Percentiles rank a stretch among this genome's conserved stretches.
Evolutionary conservation across 2,113 vertebrate genomes (phyloP).

Genomic region (Oplegnathus fasciatus): DNA sequence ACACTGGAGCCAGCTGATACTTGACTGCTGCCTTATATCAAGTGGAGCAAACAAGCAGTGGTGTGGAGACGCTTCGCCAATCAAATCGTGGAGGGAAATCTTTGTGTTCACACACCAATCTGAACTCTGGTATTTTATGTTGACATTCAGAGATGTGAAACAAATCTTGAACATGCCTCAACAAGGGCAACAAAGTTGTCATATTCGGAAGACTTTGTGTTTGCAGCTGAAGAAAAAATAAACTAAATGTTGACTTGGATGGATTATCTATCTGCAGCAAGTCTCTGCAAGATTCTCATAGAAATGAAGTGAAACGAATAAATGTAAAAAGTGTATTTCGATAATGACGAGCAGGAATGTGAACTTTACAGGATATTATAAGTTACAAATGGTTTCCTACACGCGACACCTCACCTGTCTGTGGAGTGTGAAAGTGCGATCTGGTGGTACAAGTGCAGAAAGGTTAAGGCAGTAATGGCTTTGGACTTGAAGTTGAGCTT

Average conservation of each 20-base stretch:
- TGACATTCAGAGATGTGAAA: not conserved
- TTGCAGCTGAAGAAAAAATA: not conserved
- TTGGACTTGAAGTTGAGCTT: slow-evolving; percentile 96
- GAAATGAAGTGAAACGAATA: not conserved
- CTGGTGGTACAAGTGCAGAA: slow-evolving; percentile 95
- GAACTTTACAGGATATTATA: too few relatives aligned
- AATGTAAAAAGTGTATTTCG: not conserved
- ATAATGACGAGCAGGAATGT: not conserved
- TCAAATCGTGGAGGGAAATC: not conserved
- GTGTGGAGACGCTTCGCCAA: not conserved
- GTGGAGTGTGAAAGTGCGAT: slow-evolving; percentile 90
- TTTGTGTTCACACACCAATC: not conserved
- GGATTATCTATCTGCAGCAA: not conserved
- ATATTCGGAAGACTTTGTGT: too few relatives aligned
- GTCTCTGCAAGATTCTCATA: not conserved
- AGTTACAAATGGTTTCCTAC: too few relatives aligned
- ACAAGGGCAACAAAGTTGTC: not conserved
- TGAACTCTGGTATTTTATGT: not conserved
- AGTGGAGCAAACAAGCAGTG: slow-evolving; percentile 8
- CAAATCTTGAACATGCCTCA: not conserved
- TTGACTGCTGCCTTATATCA: slow-evolving; percentile 32
- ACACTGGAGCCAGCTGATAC: not conserved
- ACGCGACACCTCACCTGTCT: slow-evolving; percentile 89
- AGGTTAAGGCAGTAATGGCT: slow-evolving; percentile 98
- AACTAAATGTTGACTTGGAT: too few relatives aligned